Percentiles rank a stretch among this genome's conserved stretches.
Conservation (phyloP, 2,113 vertebrate species). For the Pseudorectes ferrugineus region DNA sequence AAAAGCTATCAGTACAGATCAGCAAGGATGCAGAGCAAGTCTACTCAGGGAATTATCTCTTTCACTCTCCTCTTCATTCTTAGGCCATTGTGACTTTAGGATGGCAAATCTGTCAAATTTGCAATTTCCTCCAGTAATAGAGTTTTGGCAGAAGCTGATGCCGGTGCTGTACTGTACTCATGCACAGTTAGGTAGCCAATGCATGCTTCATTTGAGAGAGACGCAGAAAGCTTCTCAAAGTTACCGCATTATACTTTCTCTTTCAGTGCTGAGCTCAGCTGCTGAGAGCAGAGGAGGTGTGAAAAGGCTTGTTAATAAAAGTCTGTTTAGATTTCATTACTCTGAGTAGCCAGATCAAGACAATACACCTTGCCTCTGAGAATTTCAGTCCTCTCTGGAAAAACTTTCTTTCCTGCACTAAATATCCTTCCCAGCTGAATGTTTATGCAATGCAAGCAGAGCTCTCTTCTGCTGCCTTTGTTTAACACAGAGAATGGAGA, state of each 20-base stretch:
- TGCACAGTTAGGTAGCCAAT: conserved; percentile 24
- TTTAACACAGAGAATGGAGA: not conserved
- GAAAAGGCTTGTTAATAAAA: conserved; percentile 41
- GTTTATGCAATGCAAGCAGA: not conserved
- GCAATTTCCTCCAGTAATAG: not conserved
- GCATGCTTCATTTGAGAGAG: conserved; percentile 19
- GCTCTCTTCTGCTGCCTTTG: not conserved
- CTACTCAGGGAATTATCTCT: not conserved
- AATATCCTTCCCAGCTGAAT: not conserved
- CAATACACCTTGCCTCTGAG: not conserved
- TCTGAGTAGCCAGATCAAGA: not conserved
- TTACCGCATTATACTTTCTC: not conserved
- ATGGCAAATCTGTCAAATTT: conserved; percentile 26
- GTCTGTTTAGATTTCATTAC: conserved; percentile 34
- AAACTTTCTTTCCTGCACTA: not conserved
- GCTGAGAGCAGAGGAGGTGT: conserved; percentile 29
- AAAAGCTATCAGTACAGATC: not conserved
- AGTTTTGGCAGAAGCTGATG: conserved; percentile 8
- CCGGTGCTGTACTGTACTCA: not conserved
- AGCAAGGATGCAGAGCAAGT: not conserved
- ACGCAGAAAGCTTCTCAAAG: not conserved
- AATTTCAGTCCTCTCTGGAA: not conserved
- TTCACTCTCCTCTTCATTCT: not conserved
- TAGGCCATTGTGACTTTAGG: not conserved
- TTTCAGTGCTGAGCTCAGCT: conserved; percentile 47